phyloP scores from a whole-genome alignment of 2,888 invertebrate genomes.

The Caradrina clavipalpis region DNA sequence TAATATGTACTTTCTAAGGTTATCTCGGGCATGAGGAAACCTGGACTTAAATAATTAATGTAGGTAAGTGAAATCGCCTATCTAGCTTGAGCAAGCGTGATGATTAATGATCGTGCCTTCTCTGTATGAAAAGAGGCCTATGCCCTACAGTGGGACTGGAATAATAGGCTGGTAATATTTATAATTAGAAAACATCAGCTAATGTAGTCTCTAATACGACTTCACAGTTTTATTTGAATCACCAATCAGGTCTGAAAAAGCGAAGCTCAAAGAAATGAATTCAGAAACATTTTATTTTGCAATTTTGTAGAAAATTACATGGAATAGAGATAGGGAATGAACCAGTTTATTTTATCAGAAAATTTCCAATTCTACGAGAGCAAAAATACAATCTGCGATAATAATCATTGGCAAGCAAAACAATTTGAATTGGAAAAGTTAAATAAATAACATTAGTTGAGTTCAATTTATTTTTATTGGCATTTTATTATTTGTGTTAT shows the following conservation, averaged over 20 bases:
- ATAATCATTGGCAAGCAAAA: constrained; percentile 59
- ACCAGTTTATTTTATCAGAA: constrained; percentile 45
- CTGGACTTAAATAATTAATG: too few relatives aligned
- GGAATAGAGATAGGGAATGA: constrained; percentile 30
- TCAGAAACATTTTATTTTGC: constrained; percentile 28
- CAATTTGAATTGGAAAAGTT: constrained; percentile 58
- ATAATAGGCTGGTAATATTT: too few relatives aligned
- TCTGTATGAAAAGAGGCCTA: too few relatives aligned
- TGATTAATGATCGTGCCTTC: too few relatives aligned
- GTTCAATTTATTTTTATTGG: constrained; percentile 55
- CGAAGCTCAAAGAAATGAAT: constrained; percentile 18
- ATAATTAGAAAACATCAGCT: not conserved
- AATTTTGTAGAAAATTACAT: constrained; percentile 27
- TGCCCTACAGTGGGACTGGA: too few relatives aligned
- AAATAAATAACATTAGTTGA: constrained; percentile 56
- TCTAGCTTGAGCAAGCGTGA: too few relatives aligned
- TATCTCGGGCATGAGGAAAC: too few relatives aligned
- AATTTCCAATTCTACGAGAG: constrained; percentile 45
- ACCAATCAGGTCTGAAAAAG: constrained; percentile 7
- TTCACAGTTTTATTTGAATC: constrained; percentile 2
- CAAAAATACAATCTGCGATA: constrained; percentile 56
- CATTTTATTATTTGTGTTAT: constrained; percentile 39
- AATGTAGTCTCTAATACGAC: not conserved
- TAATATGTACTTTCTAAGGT: too few relatives aligned
- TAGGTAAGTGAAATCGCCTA: too few relatives aligned